Evolutionary conservation across 1,140 invertebrate species (phyloP), one percentile per base, ranked within the genome.

Genomic region (Macrotrachela quadricornifera): DNA sequence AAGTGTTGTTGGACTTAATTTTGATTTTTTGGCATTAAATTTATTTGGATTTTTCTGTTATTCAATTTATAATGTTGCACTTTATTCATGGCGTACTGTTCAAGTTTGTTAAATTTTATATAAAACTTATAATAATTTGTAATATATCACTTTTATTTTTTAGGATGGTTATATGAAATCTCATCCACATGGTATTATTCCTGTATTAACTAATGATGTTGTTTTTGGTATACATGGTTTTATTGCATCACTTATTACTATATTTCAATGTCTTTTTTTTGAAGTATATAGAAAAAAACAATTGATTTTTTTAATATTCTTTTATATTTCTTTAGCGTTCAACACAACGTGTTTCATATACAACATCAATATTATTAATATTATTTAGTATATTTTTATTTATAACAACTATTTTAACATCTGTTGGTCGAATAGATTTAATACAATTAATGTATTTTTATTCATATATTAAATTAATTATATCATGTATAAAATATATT

Each of bases 401-500:
- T 36, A 74, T 78, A 1, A 63, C 70, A 0, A 71, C 71, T 0
- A 57, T 56, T 30, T 4, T 30, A 2, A 30, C 21, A 30, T 30
- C 87, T 85, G 74, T 97, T 30, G 21, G 21, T 30, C 21, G 21
- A 30, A 30, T 30, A 8, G 21, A 30, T 30, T 30, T 30, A 30
- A 2, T 30, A 4, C 8, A 4, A 30, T 30, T 30, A 30, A 30
- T 30, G 0, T 87, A 90, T 65, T 82, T 79, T 64, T 90, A 92
- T 67, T 94, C 90, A 46, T 95, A 94, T 64, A 79, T 96, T 13
- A 99, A 99, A 68, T 74, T 99, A 46, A 76, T 78, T 18, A 91
- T 97, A 57, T 96, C 91, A 0, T 74, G 96, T 21, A 91, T 92
- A 51, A 99, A 99, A 77, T 97, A 97, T 67, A 76, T 95, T 47